Evolutionary conservation across 2,113 vertebrate genomes (phyloP).

Genomic region (Hippocampus abdominalis): DNA sequence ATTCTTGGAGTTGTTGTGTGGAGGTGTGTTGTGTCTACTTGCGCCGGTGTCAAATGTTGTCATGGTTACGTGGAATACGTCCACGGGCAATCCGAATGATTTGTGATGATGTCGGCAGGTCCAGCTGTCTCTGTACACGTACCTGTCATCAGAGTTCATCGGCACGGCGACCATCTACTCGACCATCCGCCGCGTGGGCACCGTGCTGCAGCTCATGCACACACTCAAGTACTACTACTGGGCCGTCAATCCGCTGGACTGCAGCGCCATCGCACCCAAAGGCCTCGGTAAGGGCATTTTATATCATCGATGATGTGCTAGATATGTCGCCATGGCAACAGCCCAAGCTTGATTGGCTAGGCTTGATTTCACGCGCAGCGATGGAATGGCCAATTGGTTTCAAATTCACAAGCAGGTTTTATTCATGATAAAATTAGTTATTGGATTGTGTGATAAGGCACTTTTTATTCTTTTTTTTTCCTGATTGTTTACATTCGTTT

Average conservation of each 20-base stretch:
- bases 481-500: too few species aligned
- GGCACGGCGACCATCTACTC: constrained; percentile 97
- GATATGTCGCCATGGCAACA: neutral
- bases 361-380: neutral
- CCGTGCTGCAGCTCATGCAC: constrained; percentile 97
- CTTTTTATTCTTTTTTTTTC: too few species aligned
- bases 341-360: neutral
- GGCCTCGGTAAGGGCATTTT: constrained; percentile 78
- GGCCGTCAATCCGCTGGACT: constrained; percentile 91
- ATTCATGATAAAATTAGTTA: too few species aligned
- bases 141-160: constrained; percentile 97
- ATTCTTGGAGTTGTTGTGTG: constrained; percentile 25
- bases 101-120: constrained; percentile 72
- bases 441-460: too few species aligned
- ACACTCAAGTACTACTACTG: constrained; percentile 99
- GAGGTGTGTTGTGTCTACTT: neutral
- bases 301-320: neutral
- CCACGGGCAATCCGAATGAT: neutral
- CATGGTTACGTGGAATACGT: neutral
- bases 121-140: constrained; percentile 94
- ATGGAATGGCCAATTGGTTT: constrained; percentile 32
- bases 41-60: too few species aligned
- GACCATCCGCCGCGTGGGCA: constrained; percentile 95
- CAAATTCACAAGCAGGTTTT: neutral
- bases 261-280: constrained; percentile 92